These are phyloP conservation scores for Stenodema calcarata DNA, from an alignment of 2,888 invertebrate species.

Conservation along the genomic window DNA sequence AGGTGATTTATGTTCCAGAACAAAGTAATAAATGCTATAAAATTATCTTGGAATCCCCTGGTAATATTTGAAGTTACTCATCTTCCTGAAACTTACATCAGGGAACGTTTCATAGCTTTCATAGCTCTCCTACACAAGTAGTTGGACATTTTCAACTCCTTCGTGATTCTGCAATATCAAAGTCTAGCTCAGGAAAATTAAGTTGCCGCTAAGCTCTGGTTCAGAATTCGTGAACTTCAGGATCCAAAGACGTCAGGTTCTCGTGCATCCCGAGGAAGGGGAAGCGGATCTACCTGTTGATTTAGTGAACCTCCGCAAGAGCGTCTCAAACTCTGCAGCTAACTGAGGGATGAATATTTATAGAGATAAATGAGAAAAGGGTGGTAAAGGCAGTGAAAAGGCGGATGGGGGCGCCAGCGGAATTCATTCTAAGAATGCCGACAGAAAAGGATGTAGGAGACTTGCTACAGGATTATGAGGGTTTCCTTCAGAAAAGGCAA, in stretches of 20 bases:
- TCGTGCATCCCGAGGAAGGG: neutral
- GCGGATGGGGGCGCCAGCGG: neutral
- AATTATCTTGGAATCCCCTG: too few relatives aligned
- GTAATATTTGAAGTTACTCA: too few relatives aligned
- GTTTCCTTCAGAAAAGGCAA: neutral
- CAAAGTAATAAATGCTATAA: too few relatives aligned
- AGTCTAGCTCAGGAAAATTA: too few relatives aligned
- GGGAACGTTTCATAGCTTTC: too few relatives aligned
- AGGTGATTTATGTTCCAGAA: too few relatives aligned
- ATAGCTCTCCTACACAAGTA: too few relatives aligned
- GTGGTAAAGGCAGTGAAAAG: neutral
- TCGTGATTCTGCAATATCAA: too few relatives aligned
- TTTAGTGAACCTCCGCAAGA: slow-evolving; percentile 21
- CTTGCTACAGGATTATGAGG: neutral
- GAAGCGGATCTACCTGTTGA: slow-evolving; percentile 29
- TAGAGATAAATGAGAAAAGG: slow-evolving; percentile 42
- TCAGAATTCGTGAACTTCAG: neutral
- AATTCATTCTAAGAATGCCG: neutral
- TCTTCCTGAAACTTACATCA: too few relatives aligned
- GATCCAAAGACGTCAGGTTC: neutral
- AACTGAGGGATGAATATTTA: slow-evolving; percentile 40
- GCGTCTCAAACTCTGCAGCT: neutral
- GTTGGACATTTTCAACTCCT: too few relatives aligned
- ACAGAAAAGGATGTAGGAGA: neutral
- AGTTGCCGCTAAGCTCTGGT: too few relatives aligned